Evolutionary conservation across 2,888 invertebrate species (phyloP).

Genomic region (Physocephala rufipes): DNA sequence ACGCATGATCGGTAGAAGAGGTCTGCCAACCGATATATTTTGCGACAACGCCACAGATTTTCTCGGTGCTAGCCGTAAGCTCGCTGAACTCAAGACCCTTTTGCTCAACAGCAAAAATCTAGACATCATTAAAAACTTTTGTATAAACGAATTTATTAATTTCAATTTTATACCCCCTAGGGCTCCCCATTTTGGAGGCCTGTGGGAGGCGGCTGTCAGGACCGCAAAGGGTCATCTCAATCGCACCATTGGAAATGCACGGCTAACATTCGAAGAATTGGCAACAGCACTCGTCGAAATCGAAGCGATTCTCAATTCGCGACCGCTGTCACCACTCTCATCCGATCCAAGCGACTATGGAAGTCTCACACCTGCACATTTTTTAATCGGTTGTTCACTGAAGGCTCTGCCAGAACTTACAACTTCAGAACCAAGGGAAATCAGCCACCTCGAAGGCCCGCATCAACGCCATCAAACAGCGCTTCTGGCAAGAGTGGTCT

Average conservation of each 20-base stretch:
- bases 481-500: constrained; percentile 19
- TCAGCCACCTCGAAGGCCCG: constrained; percentile 7
- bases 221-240: constrained; percentile 24
- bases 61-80: constrained; percentile 8
- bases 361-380: constrained; percentile 21
- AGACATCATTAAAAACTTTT: background rate
- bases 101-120: background rate
- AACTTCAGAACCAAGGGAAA: background rate
- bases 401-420: constrained; percentile 13
- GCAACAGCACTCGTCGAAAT: too few relatives aligned
- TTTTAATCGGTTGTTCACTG: constrained; percentile 14
- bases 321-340: background rate
- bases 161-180: too few relatives aligned
- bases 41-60: constrained; percentile 36
- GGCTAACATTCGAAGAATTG: constrained; percentile 26
- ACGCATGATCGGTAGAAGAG: constrained; percentile 29
- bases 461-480: constrained; percentile 17
- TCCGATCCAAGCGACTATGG: too few relatives aligned
- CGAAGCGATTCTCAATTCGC: too few relatives aligned
- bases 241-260: background rate
- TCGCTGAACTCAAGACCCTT: background rate
- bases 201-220: constrained; percentile 29
- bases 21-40: constrained; percentile 29
- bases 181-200: constrained; percentile 32
- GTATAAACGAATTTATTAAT: too few relatives aligned